Base-by-base conservation (phyloP, 2,888 invertebrate species). In the Abrostola tripartita region DNA sequence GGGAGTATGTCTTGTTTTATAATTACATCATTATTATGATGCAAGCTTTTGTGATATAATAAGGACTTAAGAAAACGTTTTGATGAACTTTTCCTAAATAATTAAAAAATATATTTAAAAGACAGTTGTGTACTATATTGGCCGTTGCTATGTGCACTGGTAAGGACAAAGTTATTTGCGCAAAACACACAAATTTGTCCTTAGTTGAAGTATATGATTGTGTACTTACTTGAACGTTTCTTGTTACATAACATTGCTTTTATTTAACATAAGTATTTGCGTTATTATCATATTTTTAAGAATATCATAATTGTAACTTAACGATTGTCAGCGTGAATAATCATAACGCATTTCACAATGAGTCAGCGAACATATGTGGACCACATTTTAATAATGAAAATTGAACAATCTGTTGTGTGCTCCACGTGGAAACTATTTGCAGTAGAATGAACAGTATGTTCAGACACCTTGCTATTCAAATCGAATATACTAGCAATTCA, bases 281-380 rank as follows among this genome's bases (percentile, higher is more conserved):
- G 41, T 24, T 5, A 49, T 52, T 44, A 37, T 58, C 11, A 40
- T 12, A 11, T 58, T 61, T 14, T 36, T 50, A 54, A n/a, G n/a
- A 53, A 53, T 35, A 37, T 35, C 5, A 65, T 62, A 12, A 55
- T 7, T 58, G 56, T 65, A 61, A 35, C 38, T 35, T 37, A 52
- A 47, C 52, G 38, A 37, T 51, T 38, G 40, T 38, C 37, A 51
- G 47, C 37, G 52, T 60, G 10, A 53, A 59, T 61, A 65, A 76
- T 67, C 62, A 52, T 55, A 69, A 62, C 65, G 54, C 61, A 61
- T 76, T 70, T 71, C 24, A 41, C 52, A 54, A 62, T 81, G 79
- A 79, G 35, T 77, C 79, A 78, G 42, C 14, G 14, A 68, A 53
- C 71, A 79, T 63, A 69, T 71, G 65, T 68, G 56, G 47, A 55